Evolutionary conservation across 2,797 vertebrate species (phyloP).

Genomic region (Myoxocephalus aenaeus): DNA sequence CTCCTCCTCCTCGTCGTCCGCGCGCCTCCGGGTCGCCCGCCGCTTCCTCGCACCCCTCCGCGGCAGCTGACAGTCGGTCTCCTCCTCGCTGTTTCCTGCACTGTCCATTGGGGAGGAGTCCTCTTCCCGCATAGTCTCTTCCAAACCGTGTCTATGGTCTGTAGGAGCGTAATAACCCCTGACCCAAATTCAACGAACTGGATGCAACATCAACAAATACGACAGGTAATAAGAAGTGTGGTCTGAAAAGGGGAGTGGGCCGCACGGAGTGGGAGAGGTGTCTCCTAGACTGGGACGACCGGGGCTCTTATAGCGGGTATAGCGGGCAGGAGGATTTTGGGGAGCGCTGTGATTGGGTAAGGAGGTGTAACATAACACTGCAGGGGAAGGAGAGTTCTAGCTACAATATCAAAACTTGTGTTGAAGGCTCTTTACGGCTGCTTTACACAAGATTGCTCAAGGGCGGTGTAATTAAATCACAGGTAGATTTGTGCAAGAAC

Average conservation of each 20-base stretch:
- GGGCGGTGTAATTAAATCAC: conserved; percentile 26
- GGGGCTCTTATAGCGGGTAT: conserved; percentile 91
- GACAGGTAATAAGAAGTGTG: conserved; percentile 34
- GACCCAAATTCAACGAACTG: conserved; percentile 22
- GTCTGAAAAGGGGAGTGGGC: conserved; percentile 37
- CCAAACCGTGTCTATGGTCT: conserved; percentile 46
- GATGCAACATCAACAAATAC: conserved; percentile 59
- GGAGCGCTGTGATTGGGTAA: conserved; percentile 90
- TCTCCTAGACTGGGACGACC: conserved; percentile 81
- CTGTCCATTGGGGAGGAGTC: conserved; percentile 96
- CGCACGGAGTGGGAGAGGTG: conserved; percentile 64
- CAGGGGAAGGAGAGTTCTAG: conserved; percentile 63
- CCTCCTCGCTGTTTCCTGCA: conserved; percentile 96
- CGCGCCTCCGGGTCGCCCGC: conserved; percentile 67
- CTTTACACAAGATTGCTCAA: conserved; percentile 19
- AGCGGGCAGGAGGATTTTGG: conserved; percentile 90
- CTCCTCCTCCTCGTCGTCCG: conserved; percentile 59
- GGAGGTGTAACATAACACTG: conserved; percentile 79
- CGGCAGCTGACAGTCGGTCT: conserved; percentile 86
- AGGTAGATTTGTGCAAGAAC: conserved; percentile 30
- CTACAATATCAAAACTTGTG: conserved; percentile 62
- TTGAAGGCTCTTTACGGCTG: conserved; percentile 43
- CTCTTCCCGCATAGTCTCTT: conserved; percentile 92
- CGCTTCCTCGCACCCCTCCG: conserved; percentile 78
- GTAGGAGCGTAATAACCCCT: conserved; percentile 34